Percentiles rank a stretch among this genome's conserved stretches.
These are phyloP conservation scores for Pseudopipra pipra DNA, from an alignment of 2,113 vertebrate species.

Conservation along the genomic window DNA sequence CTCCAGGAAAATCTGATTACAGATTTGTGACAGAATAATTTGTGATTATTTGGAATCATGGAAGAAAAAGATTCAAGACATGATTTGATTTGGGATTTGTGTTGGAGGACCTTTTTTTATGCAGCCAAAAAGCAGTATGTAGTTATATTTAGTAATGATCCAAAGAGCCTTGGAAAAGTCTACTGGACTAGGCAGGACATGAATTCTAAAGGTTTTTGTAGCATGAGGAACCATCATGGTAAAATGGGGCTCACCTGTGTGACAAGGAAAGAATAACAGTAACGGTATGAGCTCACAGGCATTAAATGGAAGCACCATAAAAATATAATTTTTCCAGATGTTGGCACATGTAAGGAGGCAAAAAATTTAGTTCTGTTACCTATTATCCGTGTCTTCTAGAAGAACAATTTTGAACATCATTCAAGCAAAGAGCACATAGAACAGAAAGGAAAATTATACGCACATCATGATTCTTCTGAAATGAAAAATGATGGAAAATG, in stretches of 20 bases:
- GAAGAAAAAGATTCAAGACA: constrained; percentile 17
- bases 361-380: constrained; percentile 31
- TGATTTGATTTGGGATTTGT: neutral
- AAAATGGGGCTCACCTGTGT: neutral
- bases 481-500: neutral
- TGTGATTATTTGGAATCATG: neutral
- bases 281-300: neutral
- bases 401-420: neutral
- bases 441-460: neutral
- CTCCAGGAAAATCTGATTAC: constrained; percentile 51
- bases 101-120: neutral
- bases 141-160: neutral
- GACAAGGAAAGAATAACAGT: neutral
- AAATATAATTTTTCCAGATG: constrained; percentile 19
- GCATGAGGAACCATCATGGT: neutral
- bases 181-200: neutral
- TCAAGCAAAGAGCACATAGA: neutral
- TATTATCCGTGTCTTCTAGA: constrained; percentile 26
- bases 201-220: neutral
- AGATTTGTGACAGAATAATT: constrained; percentile 27
- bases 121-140: neutral
- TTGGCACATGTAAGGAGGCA: neutral
- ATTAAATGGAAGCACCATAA: neutral
- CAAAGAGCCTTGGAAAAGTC: neutral
- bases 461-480: neutral